These are phyloP conservation scores for Anarsia innoxiella DNA, from an alignment of 2,888 invertebrate species.

Conservation along the genomic window DNA sequence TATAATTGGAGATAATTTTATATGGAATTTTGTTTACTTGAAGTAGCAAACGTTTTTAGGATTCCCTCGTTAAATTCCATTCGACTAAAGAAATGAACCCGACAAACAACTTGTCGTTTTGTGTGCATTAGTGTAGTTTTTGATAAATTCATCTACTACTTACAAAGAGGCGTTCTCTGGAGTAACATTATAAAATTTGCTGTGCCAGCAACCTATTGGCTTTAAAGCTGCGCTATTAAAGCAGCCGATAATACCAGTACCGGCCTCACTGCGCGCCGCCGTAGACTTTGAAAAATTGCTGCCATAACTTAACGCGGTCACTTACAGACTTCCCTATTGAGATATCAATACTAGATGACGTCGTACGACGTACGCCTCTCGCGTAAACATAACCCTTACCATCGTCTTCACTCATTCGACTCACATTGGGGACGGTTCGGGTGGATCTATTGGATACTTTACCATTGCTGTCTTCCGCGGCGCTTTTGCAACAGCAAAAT, in stretches of 20 bases:
- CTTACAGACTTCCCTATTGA: constrained; percentile 72
- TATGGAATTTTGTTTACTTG: constrained; percentile 28
- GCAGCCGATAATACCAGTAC: constrained; percentile 41
- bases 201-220: constrained; percentile 59
- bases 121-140: no score
- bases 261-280: constrained; percentile 35
- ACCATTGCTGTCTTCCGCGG: constrained; percentile 3
- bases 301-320: constrained; percentile 68
- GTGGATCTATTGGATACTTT: neutral
- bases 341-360: constrained; percentile 71
- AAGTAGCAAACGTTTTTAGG: constrained; percentile 21
- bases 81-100: no score
- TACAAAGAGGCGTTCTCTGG: no score
- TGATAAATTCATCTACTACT: no score
- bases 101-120: no score
- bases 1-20: constrained; percentile 44
- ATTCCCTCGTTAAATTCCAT: no score
- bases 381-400: constrained; percentile 46
- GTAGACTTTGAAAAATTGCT: constrained; percentile 64
- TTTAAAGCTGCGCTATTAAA: constrained; percentile 57
- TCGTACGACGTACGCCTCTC: constrained; percentile 44
- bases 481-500: constrained; percentile 19
- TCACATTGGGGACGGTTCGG: constrained; percentile 4
- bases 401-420: constrained; percentile 5
- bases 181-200: no score